Base-by-base conservation (phyloP, 2,113 vertebrate genomes). In the Pachyramphus minor region DNA sequence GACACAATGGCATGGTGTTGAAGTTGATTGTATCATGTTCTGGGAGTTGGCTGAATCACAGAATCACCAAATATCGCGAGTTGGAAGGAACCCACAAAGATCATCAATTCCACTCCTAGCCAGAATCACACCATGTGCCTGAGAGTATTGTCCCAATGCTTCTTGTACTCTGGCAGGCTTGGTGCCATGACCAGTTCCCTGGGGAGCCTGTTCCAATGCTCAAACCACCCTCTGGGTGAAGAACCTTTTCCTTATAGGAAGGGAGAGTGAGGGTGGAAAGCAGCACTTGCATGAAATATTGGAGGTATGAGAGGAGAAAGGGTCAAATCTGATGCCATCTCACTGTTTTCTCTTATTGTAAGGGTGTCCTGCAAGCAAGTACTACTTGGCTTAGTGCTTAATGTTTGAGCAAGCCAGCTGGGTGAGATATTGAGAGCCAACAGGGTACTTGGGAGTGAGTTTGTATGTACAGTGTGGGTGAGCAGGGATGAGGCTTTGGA, bases 161-260 rank as follows among this genome's bases (percentile, higher is more conserved):
- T 75, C 23, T 53, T 52, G 53, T 30, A 18, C 23, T 74, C 33
- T 59, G 28, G 19, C 33, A 39, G 28, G 23, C 37, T 73, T 52
- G 52, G 23, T 74, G 28, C 44, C 33, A 8, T 74, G 60, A 45
- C 45, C 23, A 7, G 0, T 0, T 67, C n/a, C 33, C 53, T 67
- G 53, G 28, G 15, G 11, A 67, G 8, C 37, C 52, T 60, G 19
- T 53, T n/a, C 39, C 5, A 21, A 20, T 82, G 25, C 39, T 17
- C 24, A 60, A 60, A 0, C 24, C 20, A 53, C n/a, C 4, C 1
- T 0, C 39, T 41, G 20, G n/a, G 20, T 31, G 30, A 82, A 60
- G n/a, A 60, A 47, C 8, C 13, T 41, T 60, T 45, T 52, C n/a
- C n/a, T 52, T 68, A 41, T 35, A 45, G 0, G 0, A 45, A 58